These are phyloP conservation scores for Brachymystax lenok DNA, from an alignment of 2,797 vertebrate genomes.

Conservation along the genomic window DNA sequence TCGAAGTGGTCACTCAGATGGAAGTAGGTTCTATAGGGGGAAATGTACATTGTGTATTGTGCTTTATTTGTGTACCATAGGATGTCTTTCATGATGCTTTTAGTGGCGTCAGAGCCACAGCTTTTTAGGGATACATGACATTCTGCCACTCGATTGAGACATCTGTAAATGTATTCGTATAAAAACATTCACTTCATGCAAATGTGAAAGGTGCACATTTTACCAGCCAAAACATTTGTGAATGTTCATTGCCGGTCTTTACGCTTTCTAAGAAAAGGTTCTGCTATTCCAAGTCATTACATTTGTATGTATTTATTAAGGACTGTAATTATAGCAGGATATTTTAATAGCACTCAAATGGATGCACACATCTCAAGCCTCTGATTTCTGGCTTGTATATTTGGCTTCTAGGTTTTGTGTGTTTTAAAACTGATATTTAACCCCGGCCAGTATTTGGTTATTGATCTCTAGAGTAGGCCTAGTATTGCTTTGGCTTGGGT, in stretches of 20 bases:
- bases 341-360: neutral
- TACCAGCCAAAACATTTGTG: neutral
- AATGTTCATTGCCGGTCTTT: neutral
- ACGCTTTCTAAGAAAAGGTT: neutral
- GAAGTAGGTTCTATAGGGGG: neutral
- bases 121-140: neutral
- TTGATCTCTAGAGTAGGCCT: neutral
- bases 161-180: neutral
- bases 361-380: neutral
- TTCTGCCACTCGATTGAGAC: neutral
- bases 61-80: neutral
- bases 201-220: neutral
- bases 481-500: neutral
- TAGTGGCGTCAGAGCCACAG: neutral
- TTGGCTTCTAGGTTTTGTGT: constrained; percentile 1
- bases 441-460: neutral
- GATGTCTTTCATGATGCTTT: neutral
- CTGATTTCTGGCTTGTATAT: neutral
- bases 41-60: neutral
- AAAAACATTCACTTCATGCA: neutral
- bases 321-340: constrained; percentile 3
- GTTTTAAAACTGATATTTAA: neutral
- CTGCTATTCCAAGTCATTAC: neutral
- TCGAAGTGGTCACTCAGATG: neutral
- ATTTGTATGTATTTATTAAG: neutral